Conservation (phyloP, 2,888 invertebrate species). For the Chouioia cunea region DNA sequence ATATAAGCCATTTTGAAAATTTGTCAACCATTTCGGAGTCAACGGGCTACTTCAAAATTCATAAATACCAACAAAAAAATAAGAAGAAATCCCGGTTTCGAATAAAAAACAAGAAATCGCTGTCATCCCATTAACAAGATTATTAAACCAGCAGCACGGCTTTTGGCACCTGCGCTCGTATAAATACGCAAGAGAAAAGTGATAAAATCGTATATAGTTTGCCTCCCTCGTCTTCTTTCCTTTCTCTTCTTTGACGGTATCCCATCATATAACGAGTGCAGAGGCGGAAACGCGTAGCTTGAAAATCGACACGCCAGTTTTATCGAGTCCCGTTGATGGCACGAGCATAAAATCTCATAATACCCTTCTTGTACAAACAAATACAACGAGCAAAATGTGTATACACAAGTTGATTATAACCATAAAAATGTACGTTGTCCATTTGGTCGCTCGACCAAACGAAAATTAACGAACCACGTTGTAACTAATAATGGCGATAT, state of each 20-base stretch:
- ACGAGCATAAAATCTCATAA: constrained; percentile 64
- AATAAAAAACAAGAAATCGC: neutral
- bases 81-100: too few relatives aligned
- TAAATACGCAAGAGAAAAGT: constrained; percentile 23
- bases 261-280: neutral
- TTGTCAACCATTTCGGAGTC: too few relatives aligned
- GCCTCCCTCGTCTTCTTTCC: too few relatives aligned
- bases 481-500: too few relatives aligned
- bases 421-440: constrained; percentile 12
- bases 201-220: constrained; percentile 3
- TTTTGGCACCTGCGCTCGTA: constrained; percentile 25
- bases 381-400: constrained; percentile 55
- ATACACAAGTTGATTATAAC: constrained; percentile 45
- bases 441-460: too few relatives aligned
- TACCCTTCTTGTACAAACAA: constrained; percentile 63
- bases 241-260: neutral
- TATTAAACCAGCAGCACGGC: constrained; percentile 17
- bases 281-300: constrained; percentile 48
- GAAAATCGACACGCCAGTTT: constrained; percentile 5
- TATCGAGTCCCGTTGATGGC: constrained; percentile 47
- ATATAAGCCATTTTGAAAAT: too few relatives aligned
- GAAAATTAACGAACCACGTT: too few relatives aligned
- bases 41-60: too few relatives aligned
- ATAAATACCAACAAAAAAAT: too few relatives aligned
- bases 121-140: neutral